Conservation (phyloP, 2,113 vertebrate species). For the Lates calcarifer region DNA sequence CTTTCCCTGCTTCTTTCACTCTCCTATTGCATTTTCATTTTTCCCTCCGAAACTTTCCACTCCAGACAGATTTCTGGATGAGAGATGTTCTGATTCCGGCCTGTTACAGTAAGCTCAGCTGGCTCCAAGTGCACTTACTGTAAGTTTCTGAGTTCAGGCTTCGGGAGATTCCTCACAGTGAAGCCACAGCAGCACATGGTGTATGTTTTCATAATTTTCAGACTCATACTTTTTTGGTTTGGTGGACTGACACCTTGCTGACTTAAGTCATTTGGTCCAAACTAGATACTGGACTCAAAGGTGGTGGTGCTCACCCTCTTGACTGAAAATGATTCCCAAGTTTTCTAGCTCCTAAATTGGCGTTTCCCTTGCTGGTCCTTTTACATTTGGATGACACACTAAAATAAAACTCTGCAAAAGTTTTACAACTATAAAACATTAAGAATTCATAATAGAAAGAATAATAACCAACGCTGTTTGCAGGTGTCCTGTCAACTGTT, state of each 20-base stretch:
- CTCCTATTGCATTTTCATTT: not conserved
- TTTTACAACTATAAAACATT: too few species aligned
- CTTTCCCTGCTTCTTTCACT: not conserved
- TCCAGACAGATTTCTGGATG: conserved; percentile 17
- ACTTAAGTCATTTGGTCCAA: too few species aligned
- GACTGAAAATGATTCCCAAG: too few species aligned
- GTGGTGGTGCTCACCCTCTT: too few species aligned
- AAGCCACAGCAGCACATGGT: conserved; percentile 21
- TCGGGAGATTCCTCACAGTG: conserved; percentile 31
- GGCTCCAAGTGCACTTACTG: conserved; percentile 52
- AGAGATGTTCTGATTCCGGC: not conserved
- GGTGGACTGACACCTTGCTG: not conserved
- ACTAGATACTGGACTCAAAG: too few species aligned
- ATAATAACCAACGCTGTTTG: too few species aligned
- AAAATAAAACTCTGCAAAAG: too few species aligned
- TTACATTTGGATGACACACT: too few species aligned
- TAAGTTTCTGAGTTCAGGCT: conserved; percentile 36
- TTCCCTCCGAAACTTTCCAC: conserved; percentile 10
- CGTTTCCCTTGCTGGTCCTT: not conserved
- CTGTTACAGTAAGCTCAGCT: conserved; percentile 47
- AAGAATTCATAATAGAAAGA: too few species aligned
- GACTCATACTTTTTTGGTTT: not conserved
- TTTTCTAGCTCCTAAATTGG: too few species aligned
- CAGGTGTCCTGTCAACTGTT: too few species aligned
- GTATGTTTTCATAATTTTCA: not conserved